These are phyloP conservation scores for Umimayanthus chanpuru DNA, from an alignment of 92 coral and sea anemone genomes.

Conservation along the genomic window DNA sequence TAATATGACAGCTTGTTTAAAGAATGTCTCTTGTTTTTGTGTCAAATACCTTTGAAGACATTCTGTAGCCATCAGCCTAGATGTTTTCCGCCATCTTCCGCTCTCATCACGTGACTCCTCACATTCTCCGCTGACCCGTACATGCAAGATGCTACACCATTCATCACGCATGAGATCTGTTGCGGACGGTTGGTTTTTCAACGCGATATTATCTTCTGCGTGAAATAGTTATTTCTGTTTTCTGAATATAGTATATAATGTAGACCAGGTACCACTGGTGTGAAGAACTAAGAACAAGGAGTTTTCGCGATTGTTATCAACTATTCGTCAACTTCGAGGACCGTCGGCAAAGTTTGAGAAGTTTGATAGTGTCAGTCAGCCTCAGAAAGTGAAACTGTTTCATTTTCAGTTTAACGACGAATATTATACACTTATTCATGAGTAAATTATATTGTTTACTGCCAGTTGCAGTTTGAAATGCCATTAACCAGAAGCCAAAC, in stretches of 20 bases:
- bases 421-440: too few species aligned
- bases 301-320: too few species aligned
- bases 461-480: conserved; percentile 6
- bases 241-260: neutral
- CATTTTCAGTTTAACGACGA: too few species aligned
- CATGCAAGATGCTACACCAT: too few species aligned
- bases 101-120: conserved; percentile 22
- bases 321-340: too few species aligned
- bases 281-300: neutral
- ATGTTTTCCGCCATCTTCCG: conserved; percentile 21
- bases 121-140: neutral
- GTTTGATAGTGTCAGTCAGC: too few species aligned
- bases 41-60: conserved; percentile 28
- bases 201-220: too few species aligned
- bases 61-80: neutral
- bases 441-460: neutral
- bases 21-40: neutral
- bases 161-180: too few species aligned
- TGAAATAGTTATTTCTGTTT: too few species aligned
- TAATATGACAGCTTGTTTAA: neutral
- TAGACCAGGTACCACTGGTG: neutral
- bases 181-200: too few species aligned
- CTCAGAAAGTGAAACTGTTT: too few species aligned
- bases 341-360: too few species aligned
- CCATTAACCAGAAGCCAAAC: conserved; percentile 35